Percentiles rank a stretch among this genome's conserved stretches.
These are phyloP conservation scores for Euwallacea similis DNA, from an alignment of 1,140 invertebrate species.

Conservation along the genomic window DNA sequence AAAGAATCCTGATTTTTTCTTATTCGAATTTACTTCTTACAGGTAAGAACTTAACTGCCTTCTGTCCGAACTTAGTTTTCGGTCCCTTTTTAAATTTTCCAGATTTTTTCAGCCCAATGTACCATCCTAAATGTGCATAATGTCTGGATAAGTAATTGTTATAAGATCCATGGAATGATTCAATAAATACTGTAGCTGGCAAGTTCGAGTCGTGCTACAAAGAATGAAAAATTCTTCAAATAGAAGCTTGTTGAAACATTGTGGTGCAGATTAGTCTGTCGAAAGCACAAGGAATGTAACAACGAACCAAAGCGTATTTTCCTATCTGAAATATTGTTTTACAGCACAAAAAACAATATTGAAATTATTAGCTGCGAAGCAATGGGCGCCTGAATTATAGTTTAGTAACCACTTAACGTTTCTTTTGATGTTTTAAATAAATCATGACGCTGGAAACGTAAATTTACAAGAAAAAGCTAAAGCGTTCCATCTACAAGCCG, in stretches of 20 bases:
- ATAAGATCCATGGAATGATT: conserved; percentile 60
- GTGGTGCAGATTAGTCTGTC: too few species aligned
- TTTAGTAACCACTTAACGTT: background rate
- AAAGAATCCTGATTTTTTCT: background rate
- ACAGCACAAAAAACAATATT: too few species aligned
- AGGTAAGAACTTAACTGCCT: conserved; percentile 64
- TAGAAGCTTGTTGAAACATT: too few species aligned
- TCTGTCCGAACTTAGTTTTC: conserved; percentile 63
- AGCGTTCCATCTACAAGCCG: background rate
- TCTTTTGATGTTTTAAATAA: background rate
- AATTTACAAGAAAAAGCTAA: background rate
- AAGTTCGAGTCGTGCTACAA: conserved; percentile 55
- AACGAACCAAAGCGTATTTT: too few species aligned
- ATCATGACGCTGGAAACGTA: background rate
- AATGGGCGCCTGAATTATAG: too few species aligned
- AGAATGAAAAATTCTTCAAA: background rate
- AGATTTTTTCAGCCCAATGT: conserved; percentile 66
- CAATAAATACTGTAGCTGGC: conserved; percentile 63
- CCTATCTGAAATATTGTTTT: too few species aligned
- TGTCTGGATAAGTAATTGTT: conserved; percentile 61
- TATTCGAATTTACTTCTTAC: conserved; percentile 47
- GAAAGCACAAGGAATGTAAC: too few species aligned
- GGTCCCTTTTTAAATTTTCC: conserved; percentile 63
- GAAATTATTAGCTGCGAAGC: too few species aligned
- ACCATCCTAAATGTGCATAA: conserved; percentile 61